Percentiles rank a stretch among this genome's conserved stretches.
These are phyloP conservation scores for Pseudomyrmex flavicornis DNA, from an alignment of 1,140 invertebrate species.

Conservation along the genomic window DNA sequence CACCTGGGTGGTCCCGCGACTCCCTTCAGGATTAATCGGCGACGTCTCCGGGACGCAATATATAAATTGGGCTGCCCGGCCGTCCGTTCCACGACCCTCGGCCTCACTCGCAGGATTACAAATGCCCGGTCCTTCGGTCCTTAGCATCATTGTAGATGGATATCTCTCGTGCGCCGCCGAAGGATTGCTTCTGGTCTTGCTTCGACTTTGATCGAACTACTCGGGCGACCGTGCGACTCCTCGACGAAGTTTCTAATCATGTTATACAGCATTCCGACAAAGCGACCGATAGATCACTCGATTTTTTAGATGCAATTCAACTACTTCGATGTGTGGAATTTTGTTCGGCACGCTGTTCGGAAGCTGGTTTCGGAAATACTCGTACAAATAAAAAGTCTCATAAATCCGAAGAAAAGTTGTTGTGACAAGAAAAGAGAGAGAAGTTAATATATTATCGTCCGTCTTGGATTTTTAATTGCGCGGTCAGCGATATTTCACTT, in stretches of 20 bases:
- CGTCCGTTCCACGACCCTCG: constrained; percentile 69
- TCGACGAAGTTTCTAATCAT: constrained; percentile 2
- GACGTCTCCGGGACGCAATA: constrained; percentile 80
- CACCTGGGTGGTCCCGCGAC: constrained; percentile 83
- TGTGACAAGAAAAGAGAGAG: too few species aligned
- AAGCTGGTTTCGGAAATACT: not conserved
- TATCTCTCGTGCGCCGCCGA: constrained; percentile 79
- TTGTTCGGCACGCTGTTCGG: not conserved
- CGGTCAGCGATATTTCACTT: not conserved
- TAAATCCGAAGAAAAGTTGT: constrained; percentile 7
- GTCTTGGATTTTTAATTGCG: too few species aligned
- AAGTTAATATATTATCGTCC: too few species aligned
- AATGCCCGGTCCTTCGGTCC: constrained; percentile 80
- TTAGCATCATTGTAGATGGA: constrained; percentile 83
- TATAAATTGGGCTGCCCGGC: constrained; percentile 82
- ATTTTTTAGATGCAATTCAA: not conserved
- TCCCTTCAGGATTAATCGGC: constrained; percentile 83
- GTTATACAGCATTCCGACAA: constrained; percentile 44
- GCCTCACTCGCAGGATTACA: constrained; percentile 78
- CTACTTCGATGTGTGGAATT: constrained; percentile 2
- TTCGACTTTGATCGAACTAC: constrained; percentile 82
- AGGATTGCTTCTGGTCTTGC: constrained; percentile 78
- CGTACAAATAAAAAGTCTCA: not conserved
- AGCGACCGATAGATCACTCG: constrained; percentile 18
- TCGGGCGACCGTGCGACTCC: constrained; percentile 24